Base-by-base conservation (phyloP, 2,888 invertebrate genomes). In the Latrodectus elegans region DNA sequence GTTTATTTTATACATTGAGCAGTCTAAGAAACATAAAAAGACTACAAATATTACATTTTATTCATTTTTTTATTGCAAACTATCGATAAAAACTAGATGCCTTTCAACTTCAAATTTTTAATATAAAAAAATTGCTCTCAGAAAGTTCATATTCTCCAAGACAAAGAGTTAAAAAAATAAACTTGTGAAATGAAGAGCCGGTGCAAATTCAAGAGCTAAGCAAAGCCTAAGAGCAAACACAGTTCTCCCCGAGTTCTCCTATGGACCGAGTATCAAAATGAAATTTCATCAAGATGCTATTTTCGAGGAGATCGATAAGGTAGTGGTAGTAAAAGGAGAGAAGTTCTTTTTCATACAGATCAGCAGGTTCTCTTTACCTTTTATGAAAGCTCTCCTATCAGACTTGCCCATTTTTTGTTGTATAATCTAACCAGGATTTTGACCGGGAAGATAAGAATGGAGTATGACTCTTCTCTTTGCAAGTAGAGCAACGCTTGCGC, bases 231-330 rank as follows among this genome's bases (percentile, higher is more conserved):
- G n/a, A 38, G 38, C 38, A 38, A 38, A 38, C 38, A 9, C 60
- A 60, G 10, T 6, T 60, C n/a, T 12, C 12, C 14, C 11, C 14
- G n/a, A 60, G 10, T n/a, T 60, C 60, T 8, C n/a, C 60, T n/a
- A 60, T 60, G 60, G 12, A 1, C 60, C 11, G 14, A 68, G 22
- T 10, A 51, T 51, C 71, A 55, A 78, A 38, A 79, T 26, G 70
- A 79, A 38, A 70, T 79, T 79, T 68, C 78, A 79, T 71, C 78
- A 79, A 77, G 78, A 71, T 71, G 79, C 79, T 71, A 80, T 80
- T 80, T 71, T 60, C 17, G 49, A 22, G 38, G 60, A 72, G 71
- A 72, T 80, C 79, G 79, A 80, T 80, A 80, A 80, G 64, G 79
- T 80, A 80, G 79, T 60, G 15, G 79, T 80, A 80, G 60, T 15